Evolutionary conservation across 2,113 vertebrate species (phyloP).

Genomic region (Marcusenius ussheri): DNA sequence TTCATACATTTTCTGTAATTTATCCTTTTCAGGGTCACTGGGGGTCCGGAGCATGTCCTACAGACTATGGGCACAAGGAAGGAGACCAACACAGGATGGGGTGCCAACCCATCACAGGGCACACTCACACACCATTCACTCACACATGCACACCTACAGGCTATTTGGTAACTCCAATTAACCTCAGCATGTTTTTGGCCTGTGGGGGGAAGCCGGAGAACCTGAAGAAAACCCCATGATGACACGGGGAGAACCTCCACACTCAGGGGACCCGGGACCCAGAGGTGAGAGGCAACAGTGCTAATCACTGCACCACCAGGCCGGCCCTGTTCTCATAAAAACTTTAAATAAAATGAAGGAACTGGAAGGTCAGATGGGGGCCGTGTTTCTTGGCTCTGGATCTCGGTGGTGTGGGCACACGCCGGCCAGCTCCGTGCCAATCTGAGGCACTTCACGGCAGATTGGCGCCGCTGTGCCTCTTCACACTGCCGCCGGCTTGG

Average conservation of each 20-base stretch:
- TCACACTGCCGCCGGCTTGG: constrained; percentile 16
- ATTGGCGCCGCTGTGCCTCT: constrained; percentile 27
- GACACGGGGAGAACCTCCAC: neutral
- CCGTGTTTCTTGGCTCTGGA: neutral
- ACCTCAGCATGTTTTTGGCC: neutral
- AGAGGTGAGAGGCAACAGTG: neutral
- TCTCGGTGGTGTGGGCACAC: neutral
- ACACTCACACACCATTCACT: neutral
- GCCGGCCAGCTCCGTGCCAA: neutral
- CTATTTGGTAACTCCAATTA: neutral
- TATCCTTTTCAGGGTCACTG: neutral
- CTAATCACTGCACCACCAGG: neutral
- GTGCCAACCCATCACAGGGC: neutral
- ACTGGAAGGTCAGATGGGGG: neutral
- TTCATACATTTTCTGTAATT: neutral
- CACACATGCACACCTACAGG: neutral
- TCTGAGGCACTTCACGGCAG: constrained; percentile 31
- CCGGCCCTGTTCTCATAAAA: neutral
- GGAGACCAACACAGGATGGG: neutral
- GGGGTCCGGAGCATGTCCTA: neutral
- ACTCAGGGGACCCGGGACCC: neutral
- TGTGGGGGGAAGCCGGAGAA: neutral
- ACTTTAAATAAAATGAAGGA: neutral
- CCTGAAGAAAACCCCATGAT: neutral
- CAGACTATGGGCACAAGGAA: neutral